These are phyloP conservation scores for Parazoanthus swiftii DNA, from an alignment of 92 coral and sea anemone genomes.

Conservation along the genomic window DNA sequence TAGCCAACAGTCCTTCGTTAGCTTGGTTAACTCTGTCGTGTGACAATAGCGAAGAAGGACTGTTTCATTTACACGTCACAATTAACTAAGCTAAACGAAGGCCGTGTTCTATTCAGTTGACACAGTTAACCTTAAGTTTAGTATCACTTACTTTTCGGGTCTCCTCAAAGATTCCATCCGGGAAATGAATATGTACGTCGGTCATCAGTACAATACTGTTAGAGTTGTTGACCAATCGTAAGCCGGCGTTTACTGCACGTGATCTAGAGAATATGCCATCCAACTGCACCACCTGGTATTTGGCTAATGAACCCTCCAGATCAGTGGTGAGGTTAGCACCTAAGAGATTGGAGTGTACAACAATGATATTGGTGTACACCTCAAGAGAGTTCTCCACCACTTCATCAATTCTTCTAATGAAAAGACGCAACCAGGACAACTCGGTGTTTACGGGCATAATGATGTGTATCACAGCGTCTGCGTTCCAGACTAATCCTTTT, in stretches of 20 bases:
- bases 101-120: too few species aligned
- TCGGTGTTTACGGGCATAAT: conserved; percentile 64
- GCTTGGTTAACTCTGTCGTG: too few species aligned
- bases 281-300: conserved; percentile 47
- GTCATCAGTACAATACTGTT: conserved; percentile 55
- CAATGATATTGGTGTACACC: conserved; percentile 60
- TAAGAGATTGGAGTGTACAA: conserved; percentile 53
- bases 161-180: conserved; percentile 71
- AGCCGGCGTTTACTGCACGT: conserved; percentile 75
- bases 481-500: conserved; percentile 53
- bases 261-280: conserved; percentile 59
- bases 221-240: conserved; percentile 51
- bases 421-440: conserved; percentile 56
- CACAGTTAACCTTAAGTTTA: background rate
- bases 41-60: too few species aligned
- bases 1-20: too few species aligned
- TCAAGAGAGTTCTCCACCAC: conserved; percentile 63
- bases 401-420: conserved; percentile 56
- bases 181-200: conserved; percentile 73
- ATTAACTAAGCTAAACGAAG: too few species aligned
- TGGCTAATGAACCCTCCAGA: conserved; percentile 32
- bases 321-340: conserved; percentile 36
- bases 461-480: conserved; percentile 51
- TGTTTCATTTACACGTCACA: too few species aligned
- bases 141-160: conserved; percentile 59